Conservation (phyloP, 1,140 invertebrate genomes). For the Calephelis nemesis region DNA sequence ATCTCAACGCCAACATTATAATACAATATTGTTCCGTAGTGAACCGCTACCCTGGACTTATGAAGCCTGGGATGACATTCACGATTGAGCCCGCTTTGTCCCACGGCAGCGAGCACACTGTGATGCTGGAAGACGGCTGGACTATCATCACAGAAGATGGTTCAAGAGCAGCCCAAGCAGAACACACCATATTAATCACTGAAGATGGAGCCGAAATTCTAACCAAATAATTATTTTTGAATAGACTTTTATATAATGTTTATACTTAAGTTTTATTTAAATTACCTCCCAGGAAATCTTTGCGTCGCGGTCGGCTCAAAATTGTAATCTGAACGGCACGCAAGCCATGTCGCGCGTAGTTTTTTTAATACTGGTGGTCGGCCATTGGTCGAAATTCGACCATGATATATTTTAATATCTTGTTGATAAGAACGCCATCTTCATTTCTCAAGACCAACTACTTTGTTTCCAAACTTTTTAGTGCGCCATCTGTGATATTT, state of each 20-base stretch:
- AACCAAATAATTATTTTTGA: conserved; percentile 69
- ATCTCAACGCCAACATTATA: too few relatives aligned
- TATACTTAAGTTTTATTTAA: conserved; percentile 18
- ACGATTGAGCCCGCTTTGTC: conserved; percentile 95
- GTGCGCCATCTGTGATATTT: too few relatives aligned
- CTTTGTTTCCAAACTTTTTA: too few relatives aligned
- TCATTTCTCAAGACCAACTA: too few relatives aligned
- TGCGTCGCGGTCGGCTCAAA: too few relatives aligned
- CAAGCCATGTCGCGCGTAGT: too few relatives aligned
- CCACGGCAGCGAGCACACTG: conserved; percentile 84
- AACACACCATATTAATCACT: conserved; percentile 95
- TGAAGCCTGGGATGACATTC: conserved; percentile 95
- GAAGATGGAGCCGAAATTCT: conserved; percentile 85
- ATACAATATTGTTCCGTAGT: conserved; percentile 69
- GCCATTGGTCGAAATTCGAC: too few relatives aligned
- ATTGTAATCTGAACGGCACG: too few relatives aligned
- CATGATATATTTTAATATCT: too few relatives aligned
- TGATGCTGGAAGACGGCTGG: conserved; percentile 92
- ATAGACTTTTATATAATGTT: background rate
- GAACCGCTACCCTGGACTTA: conserved; percentile 85
- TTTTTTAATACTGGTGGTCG: too few relatives aligned
- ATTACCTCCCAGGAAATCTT: too few relatives aligned
- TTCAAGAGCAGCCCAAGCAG: conserved; percentile 91
- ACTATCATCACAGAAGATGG: conserved; percentile 90
- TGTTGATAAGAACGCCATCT: too few relatives aligned